Evolutionary conservation across 2,888 invertebrate genomes (phyloP).

Genomic region (Agapetus fuscipes): DNA sequence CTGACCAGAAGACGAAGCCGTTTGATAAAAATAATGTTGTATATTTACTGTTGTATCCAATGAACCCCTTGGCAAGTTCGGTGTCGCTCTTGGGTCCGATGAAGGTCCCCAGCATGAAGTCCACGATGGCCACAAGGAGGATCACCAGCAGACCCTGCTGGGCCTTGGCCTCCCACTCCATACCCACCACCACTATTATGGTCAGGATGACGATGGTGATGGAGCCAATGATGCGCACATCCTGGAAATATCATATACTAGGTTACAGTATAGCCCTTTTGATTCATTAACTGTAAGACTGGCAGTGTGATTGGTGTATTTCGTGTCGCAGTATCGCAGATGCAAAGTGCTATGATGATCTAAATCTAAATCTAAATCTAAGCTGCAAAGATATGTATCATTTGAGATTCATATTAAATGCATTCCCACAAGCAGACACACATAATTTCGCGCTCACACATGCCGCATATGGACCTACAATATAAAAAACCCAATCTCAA

Average conservation of each 20-base stretch:
- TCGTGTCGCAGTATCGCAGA: background rate
- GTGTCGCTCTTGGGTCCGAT: conserved; percentile 68
- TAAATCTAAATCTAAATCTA: no score
- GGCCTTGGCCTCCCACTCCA: conserved; percentile 97
- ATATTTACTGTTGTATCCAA: conserved; percentile 82
- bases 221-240: conserved; percentile 75
- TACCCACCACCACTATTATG: conserved; percentile 84
- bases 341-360: background rate
- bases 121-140: conserved; percentile 72
- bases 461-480: no score
- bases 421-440: no score
- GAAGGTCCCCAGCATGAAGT: conserved; percentile 81
- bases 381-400: no score
- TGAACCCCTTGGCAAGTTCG: conserved; percentile 69
- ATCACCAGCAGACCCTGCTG: conserved; percentile 79
- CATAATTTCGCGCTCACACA: no score
- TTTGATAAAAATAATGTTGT: no score
- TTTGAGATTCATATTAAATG: no score
- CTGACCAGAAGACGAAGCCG: no score
- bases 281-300: background rate
- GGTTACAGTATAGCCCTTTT: background rate
- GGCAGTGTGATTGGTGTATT: background rate
- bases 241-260: conserved; percentile 35
- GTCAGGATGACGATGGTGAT: conserved; percentile 75
- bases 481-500: no score